Evolutionary conservation across 1,140 invertebrate species (phyloP).

Genomic region (Meteorus sp.): DNA sequence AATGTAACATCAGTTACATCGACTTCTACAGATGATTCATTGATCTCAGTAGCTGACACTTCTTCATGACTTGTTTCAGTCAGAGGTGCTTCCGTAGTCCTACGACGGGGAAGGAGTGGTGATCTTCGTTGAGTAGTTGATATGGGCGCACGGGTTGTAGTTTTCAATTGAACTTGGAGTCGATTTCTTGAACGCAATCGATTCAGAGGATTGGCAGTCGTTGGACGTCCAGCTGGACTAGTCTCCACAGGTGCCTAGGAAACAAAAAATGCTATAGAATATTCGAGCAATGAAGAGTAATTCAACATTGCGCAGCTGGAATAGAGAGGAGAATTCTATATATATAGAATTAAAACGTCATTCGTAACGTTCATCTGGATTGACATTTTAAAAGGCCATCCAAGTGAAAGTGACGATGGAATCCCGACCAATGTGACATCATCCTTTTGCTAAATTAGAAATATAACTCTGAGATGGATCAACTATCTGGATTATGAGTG

Average conservation of each 20-base stretch:
- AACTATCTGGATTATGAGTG: slow-evolving; percentile 2
- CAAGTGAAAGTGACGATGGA: slow-evolving; percentile 36
- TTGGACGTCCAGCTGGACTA: slow-evolving; percentile 44
- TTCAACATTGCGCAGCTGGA: background rate
- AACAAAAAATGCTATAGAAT: background rate
- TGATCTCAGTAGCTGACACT: slow-evolving; percentile 14
- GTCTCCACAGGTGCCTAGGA: slow-evolving; percentile 50
- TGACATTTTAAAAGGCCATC: slow-evolving; percentile 47
- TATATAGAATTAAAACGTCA: background rate
- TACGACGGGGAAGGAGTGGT: slow-evolving; percentile 50
- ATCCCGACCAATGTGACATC: slow-evolving; percentile 29
- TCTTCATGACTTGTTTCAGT: slow-evolving; percentile 35
- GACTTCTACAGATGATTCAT: slow-evolving; percentile 29
- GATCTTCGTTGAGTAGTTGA: slow-evolving; percentile 42
- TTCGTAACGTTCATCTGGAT: slow-evolving; percentile 1
- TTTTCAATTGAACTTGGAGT: slow-evolving; percentile 51
- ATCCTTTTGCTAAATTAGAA: slow-evolving; percentile 27
- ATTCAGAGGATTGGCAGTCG: slow-evolving; percentile 52
- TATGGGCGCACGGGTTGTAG: slow-evolving; percentile 45
- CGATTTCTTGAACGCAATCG: slow-evolving; percentile 53
- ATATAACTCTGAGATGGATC: background rate
- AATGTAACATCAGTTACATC: slow-evolving; percentile 54
- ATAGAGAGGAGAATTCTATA: no score
- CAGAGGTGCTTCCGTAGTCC: slow-evolving; percentile 46
- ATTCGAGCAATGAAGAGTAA: background rate